Percentiles rank a stretch among this genome's conserved stretches.
phyloP scores from a whole-genome alignment of 2,888 invertebrate species.

The Eilema caniola region DNA sequence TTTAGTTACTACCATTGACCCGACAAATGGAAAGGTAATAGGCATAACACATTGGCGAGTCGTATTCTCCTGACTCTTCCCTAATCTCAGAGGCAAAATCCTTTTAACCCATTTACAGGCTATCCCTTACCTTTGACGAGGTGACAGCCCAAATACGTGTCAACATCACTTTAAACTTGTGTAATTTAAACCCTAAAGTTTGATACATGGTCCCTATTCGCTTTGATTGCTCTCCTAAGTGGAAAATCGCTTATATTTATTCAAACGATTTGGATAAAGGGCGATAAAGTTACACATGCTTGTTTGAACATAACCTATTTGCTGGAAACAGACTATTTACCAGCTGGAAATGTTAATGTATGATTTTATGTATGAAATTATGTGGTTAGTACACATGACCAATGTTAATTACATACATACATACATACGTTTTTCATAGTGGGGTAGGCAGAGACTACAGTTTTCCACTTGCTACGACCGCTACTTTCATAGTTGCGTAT shows the following conservation, averaged over 20 bases:
- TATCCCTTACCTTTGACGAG: constrained; percentile 50
- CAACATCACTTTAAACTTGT: constrained; percentile 55
- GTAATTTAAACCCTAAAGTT: constrained; percentile 53
- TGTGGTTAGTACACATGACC: no score
- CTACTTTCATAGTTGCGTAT: no score
- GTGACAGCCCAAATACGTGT: constrained; percentile 51
- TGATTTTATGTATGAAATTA: not conserved
- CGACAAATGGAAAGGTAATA: not conserved
- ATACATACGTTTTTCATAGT: no score
- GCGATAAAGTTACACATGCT: constrained; percentile 29
- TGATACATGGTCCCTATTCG: constrained; percentile 38
- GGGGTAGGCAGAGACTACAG: no score
- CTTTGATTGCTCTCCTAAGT: constrained; percentile 49
- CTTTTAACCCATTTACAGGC: constrained; percentile 39
- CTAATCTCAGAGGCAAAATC: constrained; percentile 38
- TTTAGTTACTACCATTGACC: not conserved
- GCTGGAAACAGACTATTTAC: no score
- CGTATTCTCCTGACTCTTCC: constrained; percentile 42
- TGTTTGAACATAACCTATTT: constrained; percentile 22
- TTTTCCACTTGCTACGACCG: no score
- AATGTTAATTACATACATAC: no score
- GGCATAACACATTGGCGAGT: constrained; percentile 24
- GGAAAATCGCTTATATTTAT: constrained; percentile 51
- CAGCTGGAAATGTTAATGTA: constrained; percentile 1
- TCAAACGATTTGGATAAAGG: constrained; percentile 32